These are phyloP conservation scores for Agapornis canus DNA, from an alignment of 2,797 vertebrate species.

Conservation along the genomic window DNA sequence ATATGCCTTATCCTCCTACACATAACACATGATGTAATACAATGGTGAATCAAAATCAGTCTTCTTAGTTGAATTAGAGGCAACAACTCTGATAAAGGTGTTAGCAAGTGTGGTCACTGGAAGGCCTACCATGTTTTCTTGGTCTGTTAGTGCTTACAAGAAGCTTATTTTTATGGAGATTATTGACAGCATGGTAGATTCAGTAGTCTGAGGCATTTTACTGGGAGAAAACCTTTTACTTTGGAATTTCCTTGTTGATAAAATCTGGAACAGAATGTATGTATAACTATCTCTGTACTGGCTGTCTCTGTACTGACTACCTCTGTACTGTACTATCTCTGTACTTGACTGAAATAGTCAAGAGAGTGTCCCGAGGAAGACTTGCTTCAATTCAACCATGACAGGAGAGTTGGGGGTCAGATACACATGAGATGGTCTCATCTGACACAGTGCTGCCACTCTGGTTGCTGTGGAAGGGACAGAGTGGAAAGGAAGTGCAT, in stretches of 20 bases:
- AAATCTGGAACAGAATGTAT: not conserved
- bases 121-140: not conserved
- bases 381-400: not conserved
- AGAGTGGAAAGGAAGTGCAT: not conserved
- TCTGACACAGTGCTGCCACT: not conserved
- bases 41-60: not conserved
- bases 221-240: not conserved
- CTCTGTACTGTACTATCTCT: not conserved
- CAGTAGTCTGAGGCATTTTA: not conserved
- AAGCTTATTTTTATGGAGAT: not conserved
- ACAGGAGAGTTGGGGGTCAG: not conserved
- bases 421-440: not conserved
- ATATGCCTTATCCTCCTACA: not conserved
- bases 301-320: not conserved
- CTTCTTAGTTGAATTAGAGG: not conserved
- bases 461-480: not conserved
- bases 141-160: not conserved
- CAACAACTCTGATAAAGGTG: not conserved
- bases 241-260: not conserved
- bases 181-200: not conserved
- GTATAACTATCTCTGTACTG: not conserved
- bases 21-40: not conserved
- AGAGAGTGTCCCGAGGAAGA: not conserved
- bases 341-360: not conserved
- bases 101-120: not conserved